Evolutionary conservation across 2,113 vertebrate species (phyloP).

Genomic region (Pithys albifrons): DNA sequence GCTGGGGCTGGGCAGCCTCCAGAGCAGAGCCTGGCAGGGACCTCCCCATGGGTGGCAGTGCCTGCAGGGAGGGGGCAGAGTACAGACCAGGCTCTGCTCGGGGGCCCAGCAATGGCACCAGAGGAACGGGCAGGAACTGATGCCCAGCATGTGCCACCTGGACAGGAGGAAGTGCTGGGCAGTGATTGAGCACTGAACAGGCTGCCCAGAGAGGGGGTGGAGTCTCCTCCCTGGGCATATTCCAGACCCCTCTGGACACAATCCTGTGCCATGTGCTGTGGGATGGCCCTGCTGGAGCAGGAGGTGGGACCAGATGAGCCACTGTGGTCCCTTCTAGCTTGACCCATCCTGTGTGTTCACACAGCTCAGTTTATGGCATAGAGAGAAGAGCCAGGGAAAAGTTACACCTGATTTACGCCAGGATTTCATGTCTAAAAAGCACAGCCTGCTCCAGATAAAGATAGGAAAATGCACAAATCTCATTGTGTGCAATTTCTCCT

Average conservation of each 20-base stretch:
- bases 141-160: not conserved
- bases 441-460: not conserved
- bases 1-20: no score
- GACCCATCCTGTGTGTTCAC: not conserved
- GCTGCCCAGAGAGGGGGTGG: not conserved
- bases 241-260: not conserved
- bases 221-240: not conserved
- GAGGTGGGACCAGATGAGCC: not conserved
- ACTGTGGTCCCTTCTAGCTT: not conserved
- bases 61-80: not conserved
- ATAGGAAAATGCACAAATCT: not conserved
- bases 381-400: not conserved
- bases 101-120: not conserved
- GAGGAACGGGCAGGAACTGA: not conserved
- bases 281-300: not conserved
- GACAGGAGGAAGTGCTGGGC: not conserved
- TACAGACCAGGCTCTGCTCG: not conserved
- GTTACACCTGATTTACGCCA: not conserved
- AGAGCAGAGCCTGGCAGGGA: no score
- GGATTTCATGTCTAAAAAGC: not conserved
- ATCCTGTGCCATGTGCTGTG: not conserved
- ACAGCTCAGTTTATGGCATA: accelerated
- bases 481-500: not conserved
- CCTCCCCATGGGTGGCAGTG: no score
- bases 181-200: not conserved